These are phyloP conservation scores for Netelia virgata DNA, from an alignment of 2,888 invertebrate species.

Conservation along the genomic window DNA sequence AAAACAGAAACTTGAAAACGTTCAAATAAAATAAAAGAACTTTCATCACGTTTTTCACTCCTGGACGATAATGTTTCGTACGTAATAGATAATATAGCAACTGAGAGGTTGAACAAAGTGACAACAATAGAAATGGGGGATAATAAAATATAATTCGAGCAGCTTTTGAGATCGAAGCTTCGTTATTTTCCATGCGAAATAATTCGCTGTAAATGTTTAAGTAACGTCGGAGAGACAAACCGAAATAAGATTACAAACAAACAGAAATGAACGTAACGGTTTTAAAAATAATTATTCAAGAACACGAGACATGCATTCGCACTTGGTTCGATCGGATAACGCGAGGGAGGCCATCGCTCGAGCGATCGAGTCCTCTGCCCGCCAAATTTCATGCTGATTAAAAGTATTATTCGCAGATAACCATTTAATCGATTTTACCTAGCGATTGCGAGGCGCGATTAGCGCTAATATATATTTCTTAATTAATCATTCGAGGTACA, in stretches of 20 bases:
- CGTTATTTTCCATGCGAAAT: too few species aligned
- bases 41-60: too few species aligned
- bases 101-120: too few species aligned
- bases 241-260: neutral
- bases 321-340: slow-evolving; percentile 36
- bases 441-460: slow-evolving; percentile 20
- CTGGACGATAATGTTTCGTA: too few species aligned
- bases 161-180: too few species aligned
- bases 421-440: slow-evolving; percentile 17
- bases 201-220: too few species aligned
- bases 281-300: neutral
- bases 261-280: neutral
- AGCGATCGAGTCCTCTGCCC: slow-evolving; percentile 29
- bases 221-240: too few species aligned
- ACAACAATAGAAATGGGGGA: too few species aligned
- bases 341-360: slow-evolving; percentile 47
- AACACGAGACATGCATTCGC: slow-evolving; percentile 32
- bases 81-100: too few species aligned
- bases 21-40: too few species aligned
- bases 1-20: too few species aligned
- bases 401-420: slow-evolving; percentile 61
- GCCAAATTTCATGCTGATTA: slow-evolving; percentile 55
- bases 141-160: too few species aligned
- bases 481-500: slow-evolving; percentile 30
- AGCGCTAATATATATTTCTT: slow-evolving; percentile 38